Base-by-base conservation (phyloP, 2,113 vertebrate species). In the Anoura caudifer region DNA sequence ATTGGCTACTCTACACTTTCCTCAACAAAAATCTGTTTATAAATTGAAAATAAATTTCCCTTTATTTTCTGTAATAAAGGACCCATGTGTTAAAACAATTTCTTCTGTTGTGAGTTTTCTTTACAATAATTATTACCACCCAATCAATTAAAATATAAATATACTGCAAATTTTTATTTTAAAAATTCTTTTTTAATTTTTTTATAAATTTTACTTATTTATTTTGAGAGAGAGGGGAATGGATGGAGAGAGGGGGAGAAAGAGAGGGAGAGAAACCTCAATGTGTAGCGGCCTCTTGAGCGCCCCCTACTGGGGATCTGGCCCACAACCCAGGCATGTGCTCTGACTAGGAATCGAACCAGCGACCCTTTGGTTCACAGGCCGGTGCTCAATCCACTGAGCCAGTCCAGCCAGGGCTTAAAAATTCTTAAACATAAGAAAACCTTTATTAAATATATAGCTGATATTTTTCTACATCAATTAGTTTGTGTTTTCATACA, bases 41-140 rank as follows among this genome's bases (percentile, higher is more conserved):
- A 89, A 88, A 38, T 65, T 95, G 7, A 93, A 90, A 95, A 73
- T 84, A 89, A 77, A 86, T 50, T 86, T 90, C 50, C 83, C 41
- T 79, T 87, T 59, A 81, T 81, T 85, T 85, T 79, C 59, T 76
- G 16, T 70, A 91, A 91, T 38, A 83, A 84, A 84, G 84, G 24
- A 88, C 8, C 36, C 10, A 83, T 45, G 3, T 92, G 17, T 54
- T 90, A 79, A 69, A 73, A 47, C 16, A 77, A 84, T 89, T 77
- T 90, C 28, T 85, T 95, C 50, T 88, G 20, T 43, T 54, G 50
- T 93, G 65, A 61, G n/a, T 95, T 93, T 88, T 91, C 43, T 47
- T 92, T 79, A 52, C 15, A 72, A 72, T 75, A 63, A 88, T 45
- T 82, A 89, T 73, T 92, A 50, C 24, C 61, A 84, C 17, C 36